These are phyloP conservation scores for Erebia palarica DNA, from an alignment of 2,888 invertebrate genomes.

Conservation along the genomic window DNA sequence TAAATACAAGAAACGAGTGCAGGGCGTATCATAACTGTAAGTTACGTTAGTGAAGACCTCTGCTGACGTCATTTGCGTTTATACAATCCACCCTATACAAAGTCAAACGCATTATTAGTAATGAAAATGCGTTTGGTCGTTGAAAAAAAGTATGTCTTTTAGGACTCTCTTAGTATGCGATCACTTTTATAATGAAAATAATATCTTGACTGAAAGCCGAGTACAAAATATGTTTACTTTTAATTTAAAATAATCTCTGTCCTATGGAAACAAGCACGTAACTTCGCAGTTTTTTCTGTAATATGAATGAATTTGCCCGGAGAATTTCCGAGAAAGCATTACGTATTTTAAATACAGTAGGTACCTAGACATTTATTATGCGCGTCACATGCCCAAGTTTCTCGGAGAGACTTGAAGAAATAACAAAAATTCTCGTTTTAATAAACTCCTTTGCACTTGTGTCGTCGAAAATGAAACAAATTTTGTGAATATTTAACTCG, in stretches of 20 bases:
- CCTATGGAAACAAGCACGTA: constrained; percentile 20
- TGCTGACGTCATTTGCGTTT: too few species aligned
- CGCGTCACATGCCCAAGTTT: constrained; percentile 32
- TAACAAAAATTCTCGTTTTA: constrained; percentile 22
- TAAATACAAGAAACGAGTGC: too few species aligned
- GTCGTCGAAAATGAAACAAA: constrained; percentile 22
- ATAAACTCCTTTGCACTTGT: constrained; percentile 29
- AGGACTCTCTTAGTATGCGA: too few species aligned
- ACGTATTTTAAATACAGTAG: constrained; percentile 32
- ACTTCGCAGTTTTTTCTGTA: constrained; percentile 24
- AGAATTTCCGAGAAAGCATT: constrained; percentile 32
- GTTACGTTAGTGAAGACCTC: too few species aligned
- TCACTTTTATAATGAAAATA: too few species aligned
- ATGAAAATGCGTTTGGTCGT: too few species aligned
- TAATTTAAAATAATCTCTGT: constrained; percentile 5
- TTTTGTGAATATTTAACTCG: constrained; percentile 26
- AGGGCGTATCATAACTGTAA: too few species aligned
- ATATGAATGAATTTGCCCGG: constrained; percentile 24
- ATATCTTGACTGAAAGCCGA: not conserved
- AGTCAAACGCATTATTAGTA: too few species aligned
- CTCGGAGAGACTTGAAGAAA: constrained; percentile 21
- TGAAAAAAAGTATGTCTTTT: too few species aligned
- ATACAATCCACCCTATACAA: too few species aligned
- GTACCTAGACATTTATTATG: constrained; percentile 33
- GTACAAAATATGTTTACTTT: not conserved